These are phyloP conservation scores for Trilocha varians DNA, from an alignment of 2,888 invertebrate species.

Conservation along the genomic window DNA sequence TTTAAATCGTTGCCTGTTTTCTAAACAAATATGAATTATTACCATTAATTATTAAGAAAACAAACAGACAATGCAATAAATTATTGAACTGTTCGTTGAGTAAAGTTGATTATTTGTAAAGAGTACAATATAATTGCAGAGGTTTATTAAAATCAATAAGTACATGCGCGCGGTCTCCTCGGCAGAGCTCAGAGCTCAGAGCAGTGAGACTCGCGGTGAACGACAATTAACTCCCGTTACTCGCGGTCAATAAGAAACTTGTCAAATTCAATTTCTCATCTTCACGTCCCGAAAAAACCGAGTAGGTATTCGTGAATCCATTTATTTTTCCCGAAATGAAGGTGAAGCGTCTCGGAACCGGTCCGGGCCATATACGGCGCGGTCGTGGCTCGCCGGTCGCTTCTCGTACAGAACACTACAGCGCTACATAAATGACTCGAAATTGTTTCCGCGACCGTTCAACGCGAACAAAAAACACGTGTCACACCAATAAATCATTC, in stretches of 20 bases:
- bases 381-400: constrained; percentile 55
- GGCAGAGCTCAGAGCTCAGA: no score
- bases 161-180: no score
- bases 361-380: constrained; percentile 36
- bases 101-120: no score
- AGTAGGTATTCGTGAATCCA: constrained; percentile 27
- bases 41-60: no score
- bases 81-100: no score
- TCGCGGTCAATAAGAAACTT: constrained; percentile 25
- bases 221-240: constrained; percentile 24
- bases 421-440: constrained; percentile 60
- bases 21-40: no score
- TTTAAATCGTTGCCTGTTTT: no score
- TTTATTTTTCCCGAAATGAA: constrained; percentile 55
- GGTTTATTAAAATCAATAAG: not conserved
- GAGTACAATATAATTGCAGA: not conserved
- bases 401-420: no score
- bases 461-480: constrained; percentile 63
- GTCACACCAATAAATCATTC: constrained; percentile 70
- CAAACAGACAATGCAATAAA: no score
- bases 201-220: no score
- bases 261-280: constrained; percentile 52
- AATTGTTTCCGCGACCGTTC: constrained; percentile 65
- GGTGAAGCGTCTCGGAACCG: constrained; percentile 48
- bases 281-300: constrained; percentile 31